Conservation (phyloP, 2,797 vertebrate genomes). For the Hapalemur alaotrensis region DNA sequence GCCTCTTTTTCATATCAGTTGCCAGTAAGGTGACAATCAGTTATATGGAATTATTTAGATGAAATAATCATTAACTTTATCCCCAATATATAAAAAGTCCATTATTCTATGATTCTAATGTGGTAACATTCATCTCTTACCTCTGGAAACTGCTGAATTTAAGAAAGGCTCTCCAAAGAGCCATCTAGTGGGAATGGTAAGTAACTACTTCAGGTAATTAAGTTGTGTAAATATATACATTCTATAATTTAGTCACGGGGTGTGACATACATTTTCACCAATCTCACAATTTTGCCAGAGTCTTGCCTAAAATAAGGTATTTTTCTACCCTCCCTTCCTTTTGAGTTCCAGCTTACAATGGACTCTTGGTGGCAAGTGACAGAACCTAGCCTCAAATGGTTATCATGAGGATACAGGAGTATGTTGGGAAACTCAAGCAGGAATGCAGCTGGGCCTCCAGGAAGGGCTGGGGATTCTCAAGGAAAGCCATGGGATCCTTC, state of each 20-base stretch:
- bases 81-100: neutral
- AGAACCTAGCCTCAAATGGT: neutral
- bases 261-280: neutral
- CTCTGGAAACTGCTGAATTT: neutral
- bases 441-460: neutral
- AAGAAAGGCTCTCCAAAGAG: conserved; percentile 15
- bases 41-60: neutral
- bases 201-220: neutral
- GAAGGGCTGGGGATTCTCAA: neutral
- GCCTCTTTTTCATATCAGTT: neutral
- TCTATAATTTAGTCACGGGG: neutral
- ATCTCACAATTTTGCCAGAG: neutral
- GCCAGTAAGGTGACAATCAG: neutral
- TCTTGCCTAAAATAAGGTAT: neutral
- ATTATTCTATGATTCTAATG: neutral
- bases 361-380: neutral
- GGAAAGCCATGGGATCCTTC: neutral
- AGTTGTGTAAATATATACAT: neutral
- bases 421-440: neutral
- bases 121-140: neutral
- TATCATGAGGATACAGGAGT: neutral
- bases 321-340: neutral
- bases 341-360: neutral
- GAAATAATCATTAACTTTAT: neutral
- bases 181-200: neutral